A percentile compares a stretch with the other conserved stretches of the same genome.
Conservation (phyloP, 2,113 vertebrate species). For the Epinephelus moara region DNA sequence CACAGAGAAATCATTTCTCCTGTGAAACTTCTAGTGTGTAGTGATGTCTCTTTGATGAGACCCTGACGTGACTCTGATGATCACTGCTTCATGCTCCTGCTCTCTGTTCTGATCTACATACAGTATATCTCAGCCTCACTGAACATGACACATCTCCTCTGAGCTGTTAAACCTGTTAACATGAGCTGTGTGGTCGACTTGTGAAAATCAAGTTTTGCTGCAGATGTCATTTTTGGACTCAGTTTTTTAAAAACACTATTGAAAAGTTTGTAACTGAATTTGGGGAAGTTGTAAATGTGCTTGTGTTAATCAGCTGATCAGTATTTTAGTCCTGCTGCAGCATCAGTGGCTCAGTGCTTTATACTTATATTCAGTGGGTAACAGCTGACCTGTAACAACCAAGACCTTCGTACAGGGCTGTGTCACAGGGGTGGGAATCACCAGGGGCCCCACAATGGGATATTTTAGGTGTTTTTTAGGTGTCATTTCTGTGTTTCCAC, state of each 20-base stretch:
- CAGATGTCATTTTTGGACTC: background rate
- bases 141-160: background rate
- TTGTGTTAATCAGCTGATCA: background rate
- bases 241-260: no score
- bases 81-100: background rate
- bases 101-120: background rate
- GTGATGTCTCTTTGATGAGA: background rate
- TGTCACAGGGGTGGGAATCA: no score
- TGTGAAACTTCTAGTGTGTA: background rate
- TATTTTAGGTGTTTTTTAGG: no score
- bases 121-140: background rate
- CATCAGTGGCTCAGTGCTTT: background rate
- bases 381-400: background rate
- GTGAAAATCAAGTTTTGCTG: background rate
- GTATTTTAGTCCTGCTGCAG: background rate
- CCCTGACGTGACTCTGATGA: background rate
- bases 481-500: no score
- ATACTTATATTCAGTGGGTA: background rate
- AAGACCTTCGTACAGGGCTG: background rate
- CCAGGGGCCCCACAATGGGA: no score
- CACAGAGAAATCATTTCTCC: background rate
- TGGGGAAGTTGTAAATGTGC: background rate
- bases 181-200: background rate
- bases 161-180: background rate
- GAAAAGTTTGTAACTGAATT: no score